Percentiles rank a stretch among this genome's conserved stretches.
Evolutionary conservation across 2,888 invertebrate genomes (phyloP).

Genomic region (Odontocerum albicorne): DNA sequence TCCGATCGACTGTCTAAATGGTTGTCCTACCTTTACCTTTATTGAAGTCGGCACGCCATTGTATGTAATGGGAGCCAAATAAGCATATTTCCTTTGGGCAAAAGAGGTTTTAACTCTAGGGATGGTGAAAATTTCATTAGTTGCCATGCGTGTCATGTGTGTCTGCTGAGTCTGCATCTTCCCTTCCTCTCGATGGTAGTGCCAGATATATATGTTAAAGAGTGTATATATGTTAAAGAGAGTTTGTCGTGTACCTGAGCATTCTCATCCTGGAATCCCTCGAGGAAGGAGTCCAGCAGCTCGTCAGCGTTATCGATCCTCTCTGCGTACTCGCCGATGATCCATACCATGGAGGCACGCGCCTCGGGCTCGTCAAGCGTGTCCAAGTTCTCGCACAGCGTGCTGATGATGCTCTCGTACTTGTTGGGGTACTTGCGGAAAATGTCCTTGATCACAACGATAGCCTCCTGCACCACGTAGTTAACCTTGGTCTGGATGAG

Average conservation of each 20-base stretch:
- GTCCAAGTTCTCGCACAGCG: slow-evolving; percentile 97
- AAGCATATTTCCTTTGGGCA: too few relatives aligned
- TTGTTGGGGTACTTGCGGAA: slow-evolving; percentile 99
- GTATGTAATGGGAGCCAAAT: too few relatives aligned
- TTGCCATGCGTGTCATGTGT: too few relatives aligned
- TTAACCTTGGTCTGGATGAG: slow-evolving; percentile 99
- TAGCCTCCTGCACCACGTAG: slow-evolving; percentile 99
- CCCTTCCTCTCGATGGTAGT: too few relatives aligned
- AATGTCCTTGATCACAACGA: slow-evolving; percentile 98
- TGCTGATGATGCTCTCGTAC: slow-evolving; percentile 99
- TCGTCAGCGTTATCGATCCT: slow-evolving; percentile 99
- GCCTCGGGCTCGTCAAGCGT: slow-evolving; percentile 99
- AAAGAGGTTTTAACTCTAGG: too few relatives aligned
- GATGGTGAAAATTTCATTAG: too few relatives aligned
- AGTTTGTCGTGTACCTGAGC: slow-evolving; percentile 73
- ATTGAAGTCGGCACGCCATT: too few relatives aligned
- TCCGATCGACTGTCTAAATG: too few relatives aligned
- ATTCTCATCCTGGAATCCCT: slow-evolving; percentile 97
- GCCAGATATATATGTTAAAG: too few relatives aligned
- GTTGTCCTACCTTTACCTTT: too few relatives aligned
- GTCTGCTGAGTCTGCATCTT: too few relatives aligned
- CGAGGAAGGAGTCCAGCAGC: slow-evolving; percentile 94
- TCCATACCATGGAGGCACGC: slow-evolving; percentile 96
- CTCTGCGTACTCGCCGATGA: slow-evolving; percentile 97
- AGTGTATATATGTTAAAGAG: too few relatives aligned